Base-by-base conservation (phyloP, 2,888 invertebrate genomes). In the Criorhina ranunculi region DNA sequence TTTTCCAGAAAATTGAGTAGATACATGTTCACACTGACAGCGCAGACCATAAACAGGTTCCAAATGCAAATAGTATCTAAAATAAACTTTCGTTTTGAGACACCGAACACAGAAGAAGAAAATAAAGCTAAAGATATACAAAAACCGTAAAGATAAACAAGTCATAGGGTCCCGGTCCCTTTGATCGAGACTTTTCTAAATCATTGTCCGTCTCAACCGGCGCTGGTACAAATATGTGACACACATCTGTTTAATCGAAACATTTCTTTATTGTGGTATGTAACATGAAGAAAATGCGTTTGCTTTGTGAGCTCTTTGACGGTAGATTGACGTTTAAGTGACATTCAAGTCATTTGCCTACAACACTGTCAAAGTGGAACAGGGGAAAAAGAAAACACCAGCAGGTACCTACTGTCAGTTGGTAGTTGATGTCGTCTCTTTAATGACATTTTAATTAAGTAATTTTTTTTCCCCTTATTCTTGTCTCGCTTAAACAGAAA, bases 191-290 rank as follows among this genome's bases (percentile, higher is more conserved):
- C 9, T 5, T 11, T 12, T 3, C 37, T 1, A 5, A 40, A 29
- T 42, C 46, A 15, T n/a, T n/a, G n/a, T 9, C 12, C 29, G 33
- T 3, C 42, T 24, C 12, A 15, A 7, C 24, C 12, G 29, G 8
- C 5, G 29, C 2, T 67, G 59, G 49, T 29, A 72, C 70, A 82
- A 78, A 78, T 78, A 62, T 62, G 67, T 67, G 69, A 81, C 69
- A 76, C 57, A 76, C 76, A 81, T 77, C 69, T 81, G 76, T 76
- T 60, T 60, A 78, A 62, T 72, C 78, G 76, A 78, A 78, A 70
- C 24, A 29, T n/a, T 44, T 60, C 76, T 81, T 76, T 40, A 51
- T 66, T 60, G 42, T 60, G 31, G 17, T 40, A 49, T 57, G 0
- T 15, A 8, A 29, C 11, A 67, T 33, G 60, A 42, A 51, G 24